Percentiles rank a stretch among this genome's conserved stretches.
phyloP scores from a whole-genome alignment of 2,113 vertebrate species.

The Sciurus niger region DNA sequence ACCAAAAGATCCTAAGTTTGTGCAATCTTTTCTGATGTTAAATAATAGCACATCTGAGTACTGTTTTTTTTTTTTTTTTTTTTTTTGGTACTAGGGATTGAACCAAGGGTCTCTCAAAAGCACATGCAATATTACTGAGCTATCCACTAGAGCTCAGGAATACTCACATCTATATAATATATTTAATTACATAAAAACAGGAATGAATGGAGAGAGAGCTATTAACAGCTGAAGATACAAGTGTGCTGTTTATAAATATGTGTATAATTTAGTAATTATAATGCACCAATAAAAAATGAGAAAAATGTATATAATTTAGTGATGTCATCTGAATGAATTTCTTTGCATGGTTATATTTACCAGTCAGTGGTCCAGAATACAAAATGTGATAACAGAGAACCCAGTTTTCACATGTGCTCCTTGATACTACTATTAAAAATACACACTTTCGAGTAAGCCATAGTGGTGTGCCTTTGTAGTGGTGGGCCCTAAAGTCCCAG shows the following conservation, averaged over 20 bases:
- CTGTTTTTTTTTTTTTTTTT: background rate
- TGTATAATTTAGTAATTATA: slow-evolving; percentile 16
- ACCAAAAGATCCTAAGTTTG: slow-evolving; percentile 38
- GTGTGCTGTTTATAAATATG: background rate
- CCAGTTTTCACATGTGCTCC: slow-evolving; percentile 53
- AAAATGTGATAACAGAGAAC: slow-evolving; percentile 14
- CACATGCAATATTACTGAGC: background rate
- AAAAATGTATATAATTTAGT: slow-evolving; percentile 41
- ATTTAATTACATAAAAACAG: slow-evolving; percentile 55
- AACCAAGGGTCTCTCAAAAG: background rate
- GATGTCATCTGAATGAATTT: background rate
- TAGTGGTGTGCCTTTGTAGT: background rate
- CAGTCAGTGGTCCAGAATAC: slow-evolving; percentile 57
- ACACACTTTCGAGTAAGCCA: background rate
- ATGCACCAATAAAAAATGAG: background rate
- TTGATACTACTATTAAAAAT: slow-evolving; percentile 52
- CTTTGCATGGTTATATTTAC: background rate
- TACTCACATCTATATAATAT: background rate
- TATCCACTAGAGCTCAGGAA: background rate
- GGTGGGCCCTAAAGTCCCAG: background rate
- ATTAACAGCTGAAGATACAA: background rate
- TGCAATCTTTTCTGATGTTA: background rate
- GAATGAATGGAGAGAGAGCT: slow-evolving; percentile 38
- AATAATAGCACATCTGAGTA: background rate
- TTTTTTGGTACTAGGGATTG: background rate